Base-by-base conservation (phyloP, 2,113 vertebrate species). In the Opisthocomus hoazin region DNA sequence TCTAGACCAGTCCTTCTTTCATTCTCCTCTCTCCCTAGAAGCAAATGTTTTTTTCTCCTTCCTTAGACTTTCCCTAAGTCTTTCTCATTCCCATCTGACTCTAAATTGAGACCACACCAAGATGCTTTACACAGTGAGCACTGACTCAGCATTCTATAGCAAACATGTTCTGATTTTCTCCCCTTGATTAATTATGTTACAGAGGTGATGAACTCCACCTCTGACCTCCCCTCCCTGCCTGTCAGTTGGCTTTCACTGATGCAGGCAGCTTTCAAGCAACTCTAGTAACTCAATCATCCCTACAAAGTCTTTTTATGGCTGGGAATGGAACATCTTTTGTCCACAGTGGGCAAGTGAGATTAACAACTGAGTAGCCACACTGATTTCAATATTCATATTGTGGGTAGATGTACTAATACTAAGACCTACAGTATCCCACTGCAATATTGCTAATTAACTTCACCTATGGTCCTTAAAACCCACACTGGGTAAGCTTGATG, bases 181-280 rank as follows among this genome's bases (percentile, higher is more conserved):
- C 93, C 76, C 82, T 41, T 80, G 86, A 92, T 97, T 93, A 95
- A 96, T 97, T 94, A 64, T 89, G 64, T 87, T 70, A 29, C 78
- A 68, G 87, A 90, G 95, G 95, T 94, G 94, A 89, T 22, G 73
- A 97, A 96, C 96, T 94, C 57, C 71, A 70, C 84, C 93, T 79
- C 89, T 89, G 92, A 94, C 87, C 94, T 93, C 53, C 89, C 87
- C 89, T 88, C 81, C 91, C 80, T 63, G 84, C 87, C 95, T 50
- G 80, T 58, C 92, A 50, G 57, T 54, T 4, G 5, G 15, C 90
- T 96, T 94, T 70, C 89, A 91, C 68, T 6, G 46, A 6, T 18
- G 64, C 78, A 48, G 79, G 66, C 84, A 51, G 86, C 95, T 92
- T 89, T 96, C 64, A 87, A 96, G 91, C 71, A 3, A 16, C 93